Evolutionary conservation across 2,888 invertebrate genomes (phyloP).

Genomic region (Megaustenia siamemsis): DNA sequence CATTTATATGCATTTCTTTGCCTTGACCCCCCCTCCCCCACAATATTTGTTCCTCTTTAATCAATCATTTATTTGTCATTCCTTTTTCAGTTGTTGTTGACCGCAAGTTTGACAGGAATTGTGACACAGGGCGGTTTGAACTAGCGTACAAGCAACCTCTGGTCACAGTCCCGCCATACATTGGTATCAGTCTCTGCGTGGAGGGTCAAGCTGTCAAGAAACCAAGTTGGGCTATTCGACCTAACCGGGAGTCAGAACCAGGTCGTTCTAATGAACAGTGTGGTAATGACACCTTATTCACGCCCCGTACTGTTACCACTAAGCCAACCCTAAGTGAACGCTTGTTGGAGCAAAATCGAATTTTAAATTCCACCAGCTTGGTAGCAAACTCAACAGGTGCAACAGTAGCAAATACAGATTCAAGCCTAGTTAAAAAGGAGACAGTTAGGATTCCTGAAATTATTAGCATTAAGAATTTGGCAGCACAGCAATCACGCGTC

Average conservation of each 20-base stretch:
- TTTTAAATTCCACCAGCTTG: background rate
- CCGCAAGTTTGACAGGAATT: slow-evolving; percentile 77
- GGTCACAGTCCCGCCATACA: slow-evolving; percentile 79
- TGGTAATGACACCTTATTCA: slow-evolving; percentile 49
- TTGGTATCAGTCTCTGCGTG: slow-evolving; percentile 78
- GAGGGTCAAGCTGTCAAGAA: slow-evolving; percentile 71
- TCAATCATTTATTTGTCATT: slow-evolving; percentile 18
- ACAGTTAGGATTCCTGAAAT: slow-evolving; percentile 6
- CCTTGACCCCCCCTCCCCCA: background rate
- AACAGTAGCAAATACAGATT: background rate
- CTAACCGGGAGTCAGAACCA: slow-evolving; percentile 32
- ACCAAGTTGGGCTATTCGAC: slow-evolving; percentile 54
- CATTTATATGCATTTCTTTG: no score
- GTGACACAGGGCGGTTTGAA: slow-evolving; percentile 79
- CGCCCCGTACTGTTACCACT: slow-evolving; percentile 50
- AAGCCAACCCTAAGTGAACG: slow-evolving; percentile 45
- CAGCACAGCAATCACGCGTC: background rate
- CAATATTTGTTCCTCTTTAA: background rate
- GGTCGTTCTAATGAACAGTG: background rate
- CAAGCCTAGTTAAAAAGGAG: slow-evolving; percentile 20
- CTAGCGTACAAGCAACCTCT: slow-evolving; percentile 78
- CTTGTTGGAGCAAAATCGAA: background rate
- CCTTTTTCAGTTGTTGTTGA: slow-evolving; percentile 79
- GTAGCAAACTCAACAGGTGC: slow-evolving; percentile 26
- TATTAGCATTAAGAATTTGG: background rate